Percentiles rank a stretch among this genome's conserved stretches.
These are phyloP conservation scores for Drosophila kohkoa DNA, from an alignment of 1,140 invertebrate species.

Conservation along the genomic window DNA sequence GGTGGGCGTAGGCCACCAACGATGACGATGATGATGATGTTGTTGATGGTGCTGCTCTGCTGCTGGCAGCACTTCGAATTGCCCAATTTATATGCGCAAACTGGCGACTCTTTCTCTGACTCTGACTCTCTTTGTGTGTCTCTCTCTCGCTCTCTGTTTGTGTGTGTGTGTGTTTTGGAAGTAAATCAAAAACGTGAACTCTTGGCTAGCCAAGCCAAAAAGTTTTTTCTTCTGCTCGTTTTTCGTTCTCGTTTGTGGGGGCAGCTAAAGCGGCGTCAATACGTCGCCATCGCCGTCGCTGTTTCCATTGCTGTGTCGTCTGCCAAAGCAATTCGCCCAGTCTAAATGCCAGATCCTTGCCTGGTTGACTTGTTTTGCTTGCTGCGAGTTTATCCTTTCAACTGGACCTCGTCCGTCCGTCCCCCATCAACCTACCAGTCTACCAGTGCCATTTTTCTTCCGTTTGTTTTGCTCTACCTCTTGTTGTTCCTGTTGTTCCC, in stretches of 20 bases:
- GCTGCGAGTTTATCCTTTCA: constrained; percentile 40
- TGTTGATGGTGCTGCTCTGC: neutral
- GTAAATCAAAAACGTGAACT: constrained; percentile 79
- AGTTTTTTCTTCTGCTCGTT: constrained; percentile 29
- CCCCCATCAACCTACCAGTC: neutral
- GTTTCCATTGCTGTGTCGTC: constrained; percentile 34
- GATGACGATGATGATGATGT: too few relatives aligned
- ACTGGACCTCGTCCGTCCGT: neutral
- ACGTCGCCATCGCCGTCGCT: constrained; percentile 50
- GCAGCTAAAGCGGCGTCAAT: neutral
- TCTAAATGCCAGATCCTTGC: constrained; percentile 21
- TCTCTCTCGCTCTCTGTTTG: neutral
- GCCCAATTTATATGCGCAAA: constrained; percentile 78
- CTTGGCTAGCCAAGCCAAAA: constrained; percentile 65
- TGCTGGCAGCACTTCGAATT: constrained; percentile 41
- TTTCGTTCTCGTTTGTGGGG: neutral
- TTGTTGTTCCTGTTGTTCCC: constrained; percentile 15
- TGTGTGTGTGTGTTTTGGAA: constrained; percentile 39
- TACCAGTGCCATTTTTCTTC: constrained; percentile 50
- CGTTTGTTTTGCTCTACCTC: constrained; percentile 41
- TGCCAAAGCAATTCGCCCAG: constrained; percentile 21
- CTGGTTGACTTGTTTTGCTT: constrained; percentile 46
- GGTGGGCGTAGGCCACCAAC: neutral
- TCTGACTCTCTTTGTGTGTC: constrained; percentile 17
- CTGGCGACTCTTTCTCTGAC: constrained; percentile 35